Base-by-base conservation (phyloP, 1,140 invertebrate genomes). In the Elysia chlorotica region DNA sequence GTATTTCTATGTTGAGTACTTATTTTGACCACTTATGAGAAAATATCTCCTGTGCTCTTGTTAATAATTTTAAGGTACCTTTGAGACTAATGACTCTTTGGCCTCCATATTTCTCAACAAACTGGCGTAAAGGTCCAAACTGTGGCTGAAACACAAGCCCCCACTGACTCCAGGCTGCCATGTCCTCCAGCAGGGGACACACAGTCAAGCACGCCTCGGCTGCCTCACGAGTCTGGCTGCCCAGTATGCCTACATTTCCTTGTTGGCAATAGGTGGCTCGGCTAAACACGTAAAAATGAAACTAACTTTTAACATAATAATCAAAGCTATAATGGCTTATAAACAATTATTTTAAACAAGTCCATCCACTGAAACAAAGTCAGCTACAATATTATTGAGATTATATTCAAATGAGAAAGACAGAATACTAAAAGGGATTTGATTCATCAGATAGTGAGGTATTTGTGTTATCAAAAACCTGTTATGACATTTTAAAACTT, bases 51-150 rank as follows among this genome's bases (percentile, higher is more conserved):
- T 6, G 10, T 59, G 56, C 56, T 19, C 25, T 21, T 21, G 10
- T 59, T 10, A 19, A 10, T 10, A 6, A 19, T 6, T 21, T 21
- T 25, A 48, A 71, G 63, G 36, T 65, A 82, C 81, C 81, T 72
- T 81, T 76, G 17, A 80, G 5, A 21, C 23, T 28, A 5, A 81
- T 69, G 0, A 70, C 75, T 10, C 79, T 71, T 2, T 73, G 23
- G 5, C 82, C 84, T 28, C 85, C 84, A 76, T 86, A 81, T 71
- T 87, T 85, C 63, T 85, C 80, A 10, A 87, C 65, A 72, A 87
- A 87, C 36, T 84, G 79, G 54, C 81, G 82, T 67, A 87, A 75
- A 37, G 74, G 74, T 0, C 85, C 85, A 41, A 80, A 76, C 72
- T 87, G 76, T 28, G 86, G 85, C 73, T 85, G 79, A 81, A 87